Conservation (phyloP, 1,140 invertebrate species). For the Drosophila kepulauana region DNA sequence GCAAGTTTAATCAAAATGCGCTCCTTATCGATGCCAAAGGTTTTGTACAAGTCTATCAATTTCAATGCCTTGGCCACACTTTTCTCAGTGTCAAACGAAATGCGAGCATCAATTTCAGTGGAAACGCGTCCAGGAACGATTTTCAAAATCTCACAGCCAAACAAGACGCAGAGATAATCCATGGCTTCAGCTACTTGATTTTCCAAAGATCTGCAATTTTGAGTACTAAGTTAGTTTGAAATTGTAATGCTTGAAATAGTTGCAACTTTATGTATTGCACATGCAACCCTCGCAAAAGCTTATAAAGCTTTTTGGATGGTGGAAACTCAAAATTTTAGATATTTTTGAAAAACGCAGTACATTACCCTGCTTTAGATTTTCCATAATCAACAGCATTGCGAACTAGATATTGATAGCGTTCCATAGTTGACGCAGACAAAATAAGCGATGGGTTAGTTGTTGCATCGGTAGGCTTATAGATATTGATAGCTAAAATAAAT, state of each 20-base stretch:
- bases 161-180: constrained; percentile 97
- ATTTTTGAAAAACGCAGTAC: background rate
- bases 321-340: background rate
- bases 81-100: constrained; percentile 97
- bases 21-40: constrained; percentile 95
- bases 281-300: too few relatives aligned
- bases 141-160: constrained; percentile 98
- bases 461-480: constrained; percentile 99
- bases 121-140: constrained; percentile 99
- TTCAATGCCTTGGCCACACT: constrained; percentile 96
- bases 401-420: constrained; percentile 96
- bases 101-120: constrained; percentile 98
- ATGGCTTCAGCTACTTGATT: constrained; percentile 93
- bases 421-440: constrained; percentile 96
- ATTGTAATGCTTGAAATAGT: too few relatives aligned
- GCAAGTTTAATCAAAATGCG: constrained; percentile 98
- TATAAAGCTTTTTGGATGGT: background rate
- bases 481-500: constrained; percentile 93
- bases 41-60: constrained; percentile 95
- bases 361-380: constrained; percentile 89
- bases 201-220: constrained; percentile 80
- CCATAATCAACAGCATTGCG: constrained; percentile 96
- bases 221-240: background rate
- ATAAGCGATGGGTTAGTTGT: constrained; percentile 99
- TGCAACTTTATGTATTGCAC: too few relatives aligned